Conservation (phyloP, 2,888 invertebrate genomes). For the Cheilosia grossa region DNA sequence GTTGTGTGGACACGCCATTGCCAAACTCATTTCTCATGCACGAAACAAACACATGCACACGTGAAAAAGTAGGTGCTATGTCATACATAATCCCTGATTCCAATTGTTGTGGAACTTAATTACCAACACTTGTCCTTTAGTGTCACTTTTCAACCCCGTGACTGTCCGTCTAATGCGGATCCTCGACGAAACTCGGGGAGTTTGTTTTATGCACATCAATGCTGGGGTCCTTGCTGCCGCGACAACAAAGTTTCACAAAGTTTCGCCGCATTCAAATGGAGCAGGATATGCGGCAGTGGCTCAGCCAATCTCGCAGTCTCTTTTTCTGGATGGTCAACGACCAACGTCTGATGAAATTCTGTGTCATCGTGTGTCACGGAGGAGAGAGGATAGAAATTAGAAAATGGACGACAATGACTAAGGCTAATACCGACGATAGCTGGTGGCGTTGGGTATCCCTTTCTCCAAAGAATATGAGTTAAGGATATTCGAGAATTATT, state of each 20-base stretch:
- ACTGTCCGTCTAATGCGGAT: conserved; percentile 52
- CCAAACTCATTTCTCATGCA: conserved; percentile 21
- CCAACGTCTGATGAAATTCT: conserved; percentile 64
- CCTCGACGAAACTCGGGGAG: conserved; percentile 17
- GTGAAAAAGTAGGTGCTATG: conserved; percentile 23
- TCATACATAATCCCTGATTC: conserved; percentile 57
- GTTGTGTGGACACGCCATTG: neutral
- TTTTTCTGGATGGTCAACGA: conserved; percentile 41
- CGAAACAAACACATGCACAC: neutral
- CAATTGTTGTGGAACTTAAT: conserved; percentile 64
- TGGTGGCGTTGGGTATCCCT: neutral
- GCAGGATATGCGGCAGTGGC: conserved; percentile 43
- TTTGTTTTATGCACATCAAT: conserved; percentile 54
- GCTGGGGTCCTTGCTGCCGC: conserved; percentile 59
- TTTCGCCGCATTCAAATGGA: conserved; percentile 58
- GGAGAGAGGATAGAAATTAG: conserved; percentile 16
- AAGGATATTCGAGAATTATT: conserved; percentile 48
- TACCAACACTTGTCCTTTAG: conserved; percentile 54
- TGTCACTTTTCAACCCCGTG: conserved; percentile 23
- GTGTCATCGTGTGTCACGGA: conserved; percentile 57
- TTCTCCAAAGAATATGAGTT: conserved; percentile 5
- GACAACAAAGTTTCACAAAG: conserved; percentile 52
- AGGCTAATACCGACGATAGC: conserved; percentile 23
- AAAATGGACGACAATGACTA: neutral
- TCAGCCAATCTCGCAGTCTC: conserved; percentile 14